Base-by-base conservation (phyloP, 2,113 vertebrate species). In the Myrmecobius fasciatus region DNA sequence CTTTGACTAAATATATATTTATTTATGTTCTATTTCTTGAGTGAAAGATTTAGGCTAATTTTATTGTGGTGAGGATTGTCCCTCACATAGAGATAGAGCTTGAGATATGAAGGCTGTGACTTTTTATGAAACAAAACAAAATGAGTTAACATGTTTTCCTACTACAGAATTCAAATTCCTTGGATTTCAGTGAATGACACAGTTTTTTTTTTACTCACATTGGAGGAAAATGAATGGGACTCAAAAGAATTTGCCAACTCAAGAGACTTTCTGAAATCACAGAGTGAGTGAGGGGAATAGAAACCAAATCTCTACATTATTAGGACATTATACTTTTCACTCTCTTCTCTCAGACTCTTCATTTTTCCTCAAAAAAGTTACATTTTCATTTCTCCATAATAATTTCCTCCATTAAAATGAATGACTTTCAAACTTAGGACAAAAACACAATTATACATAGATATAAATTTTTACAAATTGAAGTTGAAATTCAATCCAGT, bases 281-380 rank as follows among this genome's bases (percentile, higher is more conserved):
- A 56, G 43, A 11, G 17, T 54, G 12, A 75, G 54, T 91, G 25
- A 49, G 25, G 10, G 83, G 95, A 92, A 90, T 47, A 94, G 56
- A 95, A 97, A 90, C 25, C 25, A 89, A 53, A 1, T 31, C 92
- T 94, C 90, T 83, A n/a, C 6, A 49, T 54, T 91, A 94, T 43
- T 67, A 91, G 14, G 11, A 28, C 31, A 43, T 28, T 51, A 47
- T 92, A 83, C 8, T 91, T 31, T 60, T 93, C 22, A 43, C n/a
- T 83, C n/a, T 83, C 43, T n/a, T 83, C 36, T 24, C 20, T 89
- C 14, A 60, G n/a, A 22, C 1, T n/a, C 52, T 94, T 90, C 91
- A 14, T 90, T 20, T 31, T 20, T 67, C 90, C 93, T 46, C 8
- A 7, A 92, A 94, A 91, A 92, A 91, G 53, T 12, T 89, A 56